phyloP scores from a whole-genome alignment of 2,113 vertebrate genomes.

The Pteronura brasiliensis region DNA sequence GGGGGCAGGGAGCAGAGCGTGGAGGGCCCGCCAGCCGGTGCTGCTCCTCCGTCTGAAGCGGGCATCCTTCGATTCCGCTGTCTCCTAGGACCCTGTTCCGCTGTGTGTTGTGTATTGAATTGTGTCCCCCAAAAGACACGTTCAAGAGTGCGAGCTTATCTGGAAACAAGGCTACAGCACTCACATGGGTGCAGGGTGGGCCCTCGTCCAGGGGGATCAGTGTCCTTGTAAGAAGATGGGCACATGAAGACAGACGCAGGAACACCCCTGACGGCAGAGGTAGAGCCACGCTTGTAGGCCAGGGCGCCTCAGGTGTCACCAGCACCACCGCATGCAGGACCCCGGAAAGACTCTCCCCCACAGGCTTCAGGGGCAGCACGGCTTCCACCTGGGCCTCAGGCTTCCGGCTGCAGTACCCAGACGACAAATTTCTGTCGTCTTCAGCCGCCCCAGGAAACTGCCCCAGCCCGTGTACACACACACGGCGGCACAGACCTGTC shows the following conservation, averaged over 20 bases:
- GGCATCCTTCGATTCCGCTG: background rate
- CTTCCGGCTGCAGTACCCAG: background rate
- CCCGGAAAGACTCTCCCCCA: background rate
- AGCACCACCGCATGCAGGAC: background rate
- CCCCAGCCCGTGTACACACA: too few relatives aligned
- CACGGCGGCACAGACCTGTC: background rate
- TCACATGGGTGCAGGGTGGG: background rate
- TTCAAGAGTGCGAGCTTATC: background rate
- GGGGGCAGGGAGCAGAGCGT: too few relatives aligned
- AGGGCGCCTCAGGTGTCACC: accelerated
- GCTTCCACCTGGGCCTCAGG: background rate
- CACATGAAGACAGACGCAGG: background rate
- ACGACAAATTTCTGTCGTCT: background rate
- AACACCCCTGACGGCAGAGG: background rate
- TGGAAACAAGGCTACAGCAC: background rate
- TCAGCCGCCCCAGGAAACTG: background rate
- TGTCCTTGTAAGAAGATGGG: background rate
- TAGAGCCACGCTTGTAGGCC: accelerated
- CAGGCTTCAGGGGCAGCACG: background rate
- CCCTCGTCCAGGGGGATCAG: background rate
- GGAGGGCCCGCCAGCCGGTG: too few relatives aligned
- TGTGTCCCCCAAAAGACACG: background rate
- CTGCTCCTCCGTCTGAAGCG: too few relatives aligned
- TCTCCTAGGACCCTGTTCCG: background rate
- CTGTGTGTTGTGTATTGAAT: too few relatives aligned